Percentiles rank a stretch among this genome's conserved stretches.
Conservation (phyloP, 2,888 invertebrate genomes). For the Euzetes globulus region DNA sequence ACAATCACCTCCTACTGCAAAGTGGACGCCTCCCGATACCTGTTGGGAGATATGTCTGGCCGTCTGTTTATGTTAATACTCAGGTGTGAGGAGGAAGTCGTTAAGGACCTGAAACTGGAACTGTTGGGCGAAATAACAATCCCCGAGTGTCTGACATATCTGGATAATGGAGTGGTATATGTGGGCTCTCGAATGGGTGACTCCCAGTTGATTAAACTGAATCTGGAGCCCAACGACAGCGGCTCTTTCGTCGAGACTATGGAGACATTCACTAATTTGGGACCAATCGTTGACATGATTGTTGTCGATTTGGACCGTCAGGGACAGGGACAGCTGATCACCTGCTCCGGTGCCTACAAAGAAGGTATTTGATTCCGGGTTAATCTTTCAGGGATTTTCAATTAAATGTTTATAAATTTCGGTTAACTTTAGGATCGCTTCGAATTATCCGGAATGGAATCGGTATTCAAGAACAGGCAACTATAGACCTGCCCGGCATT, state of each 20-base stretch:
- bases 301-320: conserved; percentile 82
- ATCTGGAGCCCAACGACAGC: conserved; percentile 70
- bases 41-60: conserved; percentile 90
- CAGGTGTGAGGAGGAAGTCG: conserved; percentile 69
- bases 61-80: conserved; percentile 88
- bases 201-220: conserved; percentile 84
- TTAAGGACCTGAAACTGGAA: conserved; percentile 88
- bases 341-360: conserved; percentile 94
- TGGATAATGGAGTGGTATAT: conserved; percentile 94
- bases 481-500: conserved; percentile 91
- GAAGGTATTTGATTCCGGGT: conserved; percentile 52
- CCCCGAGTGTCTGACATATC: conserved; percentile 93
- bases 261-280: conserved; percentile 94
- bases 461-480: conserved; percentile 95
- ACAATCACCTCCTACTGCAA: conserved; percentile 89
- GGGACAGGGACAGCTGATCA: conserved; percentile 92
- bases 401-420: neutral
- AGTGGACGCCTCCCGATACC: conserved; percentile 85
- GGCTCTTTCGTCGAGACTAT: conserved; percentile 85
- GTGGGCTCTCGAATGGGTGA: conserved; percentile 93
- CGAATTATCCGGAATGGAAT: conserved; percentile 97
- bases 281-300: conserved; percentile 95
- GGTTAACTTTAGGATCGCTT: conserved; percentile 62
- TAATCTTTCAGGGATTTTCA: neutral
- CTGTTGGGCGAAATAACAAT: conserved; percentile 63